phyloP scores from a whole-genome alignment of 1,140 invertebrate species.

The Drosophila willistoni region DNA sequence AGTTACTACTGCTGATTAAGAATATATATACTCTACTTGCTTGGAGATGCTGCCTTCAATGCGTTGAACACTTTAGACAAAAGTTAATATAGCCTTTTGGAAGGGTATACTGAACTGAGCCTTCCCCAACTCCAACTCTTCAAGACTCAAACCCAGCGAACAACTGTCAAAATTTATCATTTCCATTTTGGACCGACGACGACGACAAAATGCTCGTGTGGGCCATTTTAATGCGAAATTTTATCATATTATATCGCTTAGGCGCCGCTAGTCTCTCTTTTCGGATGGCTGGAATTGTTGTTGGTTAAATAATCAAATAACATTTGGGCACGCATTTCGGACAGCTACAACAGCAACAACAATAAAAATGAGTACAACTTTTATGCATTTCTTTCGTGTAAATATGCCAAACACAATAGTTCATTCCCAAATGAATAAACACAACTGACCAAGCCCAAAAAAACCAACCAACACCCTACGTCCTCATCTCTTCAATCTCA shows the following conservation, averaged over 20 bases:
- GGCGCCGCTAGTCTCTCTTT: constrained; percentile 52
- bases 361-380: constrained; percentile 22
- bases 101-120: too few relatives aligned
- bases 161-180: constrained; percentile 77
- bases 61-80: too few relatives aligned
- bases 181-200: constrained; percentile 50
- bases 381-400: constrained; percentile 77
- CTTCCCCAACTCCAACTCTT: not conserved
- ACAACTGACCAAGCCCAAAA: constrained; percentile 1
- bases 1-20: too few relatives aligned
- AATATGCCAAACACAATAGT: constrained; percentile 48
- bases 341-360: constrained; percentile 63
- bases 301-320: constrained; percentile 63
- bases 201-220: constrained; percentile 61
- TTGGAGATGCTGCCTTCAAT: not conserved
- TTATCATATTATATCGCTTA: constrained; percentile 37
- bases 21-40: too few relatives aligned
- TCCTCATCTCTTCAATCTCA: not conserved
- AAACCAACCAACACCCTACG: not conserved
- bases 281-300: not conserved
- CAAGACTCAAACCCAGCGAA: not conserved
- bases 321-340: constrained; percentile 73
- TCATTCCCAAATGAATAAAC: not conserved
- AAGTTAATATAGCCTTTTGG: too few relatives aligned
- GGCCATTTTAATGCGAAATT: constrained; percentile 63